Conservation (phyloP, 23 tunicate species). For the Styela plicata region DNA sequence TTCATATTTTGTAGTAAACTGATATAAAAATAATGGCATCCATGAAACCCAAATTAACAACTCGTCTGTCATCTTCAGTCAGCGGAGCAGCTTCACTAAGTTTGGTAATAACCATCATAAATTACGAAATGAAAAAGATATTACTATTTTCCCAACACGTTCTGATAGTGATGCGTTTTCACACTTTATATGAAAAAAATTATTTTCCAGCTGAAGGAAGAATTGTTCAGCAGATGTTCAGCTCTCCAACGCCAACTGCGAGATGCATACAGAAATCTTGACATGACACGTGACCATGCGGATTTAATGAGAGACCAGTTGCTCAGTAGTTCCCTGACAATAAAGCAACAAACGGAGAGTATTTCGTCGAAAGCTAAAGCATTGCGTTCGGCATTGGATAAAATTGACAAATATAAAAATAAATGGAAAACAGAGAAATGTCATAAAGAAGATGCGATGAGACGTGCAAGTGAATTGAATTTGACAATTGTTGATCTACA, state of each 20-base stretch:
- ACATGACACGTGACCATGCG: slow-evolving; percentile 24
- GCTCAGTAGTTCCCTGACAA: neutral
- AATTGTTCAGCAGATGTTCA: too few relatives aligned
- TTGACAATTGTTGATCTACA: neutral
- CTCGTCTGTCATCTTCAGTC: too few relatives aligned
- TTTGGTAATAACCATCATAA: too few relatives aligned
- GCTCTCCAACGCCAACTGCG: slow-evolving; percentile 8
- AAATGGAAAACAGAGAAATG: neutral
- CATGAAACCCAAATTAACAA: too few relatives aligned
- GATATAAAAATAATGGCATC: too few relatives aligned
- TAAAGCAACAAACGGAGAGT: neutral
- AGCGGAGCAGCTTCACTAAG: too few relatives aligned
- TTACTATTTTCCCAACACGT: neutral
- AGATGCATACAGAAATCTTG: slow-evolving; percentile 16
- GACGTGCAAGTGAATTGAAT: neutral
- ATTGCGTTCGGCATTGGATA: neutral
- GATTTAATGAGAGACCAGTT: slow-evolving; percentile 51
- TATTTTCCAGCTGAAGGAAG: neutral
- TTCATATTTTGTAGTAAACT: too few relatives aligned
- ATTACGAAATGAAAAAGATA: neutral
- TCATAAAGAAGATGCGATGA: neutral
- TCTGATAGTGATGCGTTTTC: neutral
- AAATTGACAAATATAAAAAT: neutral
- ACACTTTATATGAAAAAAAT: neutral
- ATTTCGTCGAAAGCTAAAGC: neutral